These are phyloP conservation scores for Cyphomyrus plagiostoma DNA, from an alignment of 2,113 vertebrate species.

Conservation along the genomic window DNA sequence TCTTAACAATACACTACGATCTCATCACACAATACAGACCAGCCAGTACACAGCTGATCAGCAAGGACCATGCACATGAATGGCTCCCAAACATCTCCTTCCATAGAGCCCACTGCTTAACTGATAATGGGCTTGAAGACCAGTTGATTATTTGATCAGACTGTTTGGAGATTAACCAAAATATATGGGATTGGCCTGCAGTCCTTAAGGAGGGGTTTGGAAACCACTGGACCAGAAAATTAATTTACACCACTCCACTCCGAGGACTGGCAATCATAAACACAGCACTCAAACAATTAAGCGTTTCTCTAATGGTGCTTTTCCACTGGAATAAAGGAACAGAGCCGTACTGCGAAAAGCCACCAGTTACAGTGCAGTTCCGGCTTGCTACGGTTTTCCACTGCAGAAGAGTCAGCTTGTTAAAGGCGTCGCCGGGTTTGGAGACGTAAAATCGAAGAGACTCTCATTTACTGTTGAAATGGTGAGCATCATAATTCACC, in stretches of 20 bases:
- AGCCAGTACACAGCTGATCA: not conserved
- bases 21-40: not conserved
- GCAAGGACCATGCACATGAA: not conserved
- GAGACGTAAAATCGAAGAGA: not conserved
- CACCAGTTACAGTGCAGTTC: not conserved
- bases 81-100: not conserved
- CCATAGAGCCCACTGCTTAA: not conserved
- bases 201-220: not conserved
- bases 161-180: not conserved
- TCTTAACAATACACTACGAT: not conserved
- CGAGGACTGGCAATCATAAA: not conserved
- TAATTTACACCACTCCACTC: not conserved
- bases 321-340: not conserved
- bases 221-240: not conserved
- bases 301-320: not conserved
- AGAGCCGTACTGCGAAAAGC: not conserved
- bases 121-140: not conserved
- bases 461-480: not conserved
- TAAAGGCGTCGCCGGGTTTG: not conserved
- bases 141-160: not conserved
- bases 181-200: not conserved
- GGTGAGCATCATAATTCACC: not conserved
- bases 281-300: not conserved
- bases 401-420: not conserved
- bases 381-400: not conserved